phyloP scores from a whole-genome alignment of 1,140 invertebrate species.

The Probaryconus sp. region DNA sequence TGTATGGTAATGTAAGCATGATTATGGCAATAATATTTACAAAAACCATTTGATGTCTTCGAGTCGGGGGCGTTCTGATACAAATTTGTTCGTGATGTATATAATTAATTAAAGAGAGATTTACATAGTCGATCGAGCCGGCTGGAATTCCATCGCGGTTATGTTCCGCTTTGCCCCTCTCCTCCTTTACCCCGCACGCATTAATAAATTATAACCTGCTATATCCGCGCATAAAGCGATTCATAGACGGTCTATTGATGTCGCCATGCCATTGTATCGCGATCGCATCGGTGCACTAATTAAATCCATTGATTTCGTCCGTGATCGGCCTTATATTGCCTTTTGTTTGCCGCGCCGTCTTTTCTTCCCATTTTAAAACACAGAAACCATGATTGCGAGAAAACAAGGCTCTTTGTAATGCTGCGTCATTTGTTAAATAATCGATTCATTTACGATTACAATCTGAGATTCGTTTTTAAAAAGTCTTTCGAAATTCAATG shows the following conservation, averaged over 20 bases:
- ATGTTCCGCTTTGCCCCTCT: slow-evolving; percentile 6
- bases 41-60: too few species aligned
- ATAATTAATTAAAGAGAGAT: slow-evolving; percentile 36
- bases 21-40: too few species aligned
- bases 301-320: slow-evolving; percentile 50
- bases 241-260: slow-evolving; percentile 31
- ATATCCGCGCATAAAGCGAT: slow-evolving; percentile 29
- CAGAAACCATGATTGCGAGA: not conserved
- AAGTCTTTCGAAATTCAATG: too few species aligned
- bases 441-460: too few species aligned
- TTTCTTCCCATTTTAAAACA: slow-evolving; percentile 21
- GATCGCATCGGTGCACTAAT: slow-evolving; percentile 40
- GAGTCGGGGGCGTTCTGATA: not conserved
- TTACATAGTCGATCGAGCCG: slow-evolving; percentile 10
- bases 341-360: slow-evolving; percentile 18
- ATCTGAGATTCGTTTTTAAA: too few species aligned
- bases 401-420: too few species aligned
- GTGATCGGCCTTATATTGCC: slow-evolving; percentile 8
- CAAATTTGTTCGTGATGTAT: slow-evolving; percentile 26
- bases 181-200: slow-evolving; percentile 11
- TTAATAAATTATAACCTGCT: slow-evolving; percentile 47
- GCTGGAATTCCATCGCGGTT: slow-evolving; percentile 23
- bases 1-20: too few species aligned
- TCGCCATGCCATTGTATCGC: slow-evolving; percentile 33
- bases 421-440: too few species aligned